phyloP scores from a whole-genome alignment of 2,797 vertebrate species.

The Scyliorhinus canicula region DNA sequence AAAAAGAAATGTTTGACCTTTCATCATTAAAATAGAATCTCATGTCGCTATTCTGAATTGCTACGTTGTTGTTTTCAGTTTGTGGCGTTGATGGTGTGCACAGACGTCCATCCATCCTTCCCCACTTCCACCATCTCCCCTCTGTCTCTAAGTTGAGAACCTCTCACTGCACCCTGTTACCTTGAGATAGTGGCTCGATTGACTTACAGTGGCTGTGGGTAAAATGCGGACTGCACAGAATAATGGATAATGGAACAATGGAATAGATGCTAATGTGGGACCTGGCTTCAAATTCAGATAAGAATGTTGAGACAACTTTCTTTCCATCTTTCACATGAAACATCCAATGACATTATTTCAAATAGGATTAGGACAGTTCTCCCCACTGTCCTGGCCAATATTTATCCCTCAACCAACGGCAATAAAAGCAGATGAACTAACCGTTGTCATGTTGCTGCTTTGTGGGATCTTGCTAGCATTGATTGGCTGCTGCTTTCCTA shows the following conservation, averaged over 20 bases:
- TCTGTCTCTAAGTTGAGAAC: neutral
- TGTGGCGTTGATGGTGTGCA: too few relatives aligned
- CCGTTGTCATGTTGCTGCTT: neutral
- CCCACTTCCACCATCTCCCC: neutral
- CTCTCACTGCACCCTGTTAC: neutral
- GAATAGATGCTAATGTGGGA: neutral
- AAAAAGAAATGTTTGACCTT: neutral
- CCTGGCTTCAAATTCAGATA: neutral
- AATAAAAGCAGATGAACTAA: neutral
- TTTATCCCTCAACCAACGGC: neutral
- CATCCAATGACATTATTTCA: neutral
- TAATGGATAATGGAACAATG: neutral
- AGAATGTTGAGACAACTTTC: neutral
- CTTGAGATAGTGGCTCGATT: neutral
- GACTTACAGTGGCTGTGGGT: neutral
- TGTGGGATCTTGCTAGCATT: neutral
- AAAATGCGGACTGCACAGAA: neutral
- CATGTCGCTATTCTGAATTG: neutral
- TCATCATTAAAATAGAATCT: neutral
- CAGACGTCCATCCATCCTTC: neutral
- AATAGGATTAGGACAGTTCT: neutral
- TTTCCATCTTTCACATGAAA: neutral
- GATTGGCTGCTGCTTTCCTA: neutral
- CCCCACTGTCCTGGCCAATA: neutral
- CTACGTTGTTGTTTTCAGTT: neutral